Conservation (phyloP, 2,888 invertebrate species). For the Girardia tigrina region DNA sequence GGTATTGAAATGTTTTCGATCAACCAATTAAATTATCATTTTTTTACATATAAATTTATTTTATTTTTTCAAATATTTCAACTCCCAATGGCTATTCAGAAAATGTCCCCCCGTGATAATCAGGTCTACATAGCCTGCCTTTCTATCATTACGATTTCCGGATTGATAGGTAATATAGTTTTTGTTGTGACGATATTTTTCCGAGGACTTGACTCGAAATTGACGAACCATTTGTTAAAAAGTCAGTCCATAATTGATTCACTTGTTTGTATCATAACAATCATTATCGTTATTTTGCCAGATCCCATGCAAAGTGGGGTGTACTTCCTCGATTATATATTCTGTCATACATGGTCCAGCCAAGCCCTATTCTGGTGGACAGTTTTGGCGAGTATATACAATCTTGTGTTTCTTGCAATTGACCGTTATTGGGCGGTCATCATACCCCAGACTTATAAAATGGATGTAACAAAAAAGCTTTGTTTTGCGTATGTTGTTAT, state of each 20-base stretch:
- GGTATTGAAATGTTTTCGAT: no score
- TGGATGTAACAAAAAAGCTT: background rate
- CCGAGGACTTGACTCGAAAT: background rate
- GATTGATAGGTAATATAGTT: background rate
- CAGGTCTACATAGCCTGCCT: background rate
- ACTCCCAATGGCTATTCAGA: background rate
- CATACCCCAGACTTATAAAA: background rate
- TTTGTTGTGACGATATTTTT: background rate
- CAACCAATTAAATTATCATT: no score
- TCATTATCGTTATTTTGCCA: background rate
- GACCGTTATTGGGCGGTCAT: conserved; percentile 24
- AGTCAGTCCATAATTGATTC: background rate
- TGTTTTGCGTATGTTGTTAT: background rate
- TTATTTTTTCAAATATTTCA: no score
- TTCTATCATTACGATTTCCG: background rate
- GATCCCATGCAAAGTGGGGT: background rate
- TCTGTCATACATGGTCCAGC: conserved; percentile 13
- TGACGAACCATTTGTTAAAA: background rate
- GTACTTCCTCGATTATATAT: background rate
- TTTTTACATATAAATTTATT: no score
- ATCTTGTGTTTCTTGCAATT: background rate
- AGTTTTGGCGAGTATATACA: background rate
- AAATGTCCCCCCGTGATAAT: background rate
- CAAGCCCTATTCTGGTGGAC: conserved; percentile 21
- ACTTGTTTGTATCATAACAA: conserved; percentile 7